Evolutionary conservation across 64 coral and sea anemone species (phyloP).

Genomic region (Actinia equina): DNA sequence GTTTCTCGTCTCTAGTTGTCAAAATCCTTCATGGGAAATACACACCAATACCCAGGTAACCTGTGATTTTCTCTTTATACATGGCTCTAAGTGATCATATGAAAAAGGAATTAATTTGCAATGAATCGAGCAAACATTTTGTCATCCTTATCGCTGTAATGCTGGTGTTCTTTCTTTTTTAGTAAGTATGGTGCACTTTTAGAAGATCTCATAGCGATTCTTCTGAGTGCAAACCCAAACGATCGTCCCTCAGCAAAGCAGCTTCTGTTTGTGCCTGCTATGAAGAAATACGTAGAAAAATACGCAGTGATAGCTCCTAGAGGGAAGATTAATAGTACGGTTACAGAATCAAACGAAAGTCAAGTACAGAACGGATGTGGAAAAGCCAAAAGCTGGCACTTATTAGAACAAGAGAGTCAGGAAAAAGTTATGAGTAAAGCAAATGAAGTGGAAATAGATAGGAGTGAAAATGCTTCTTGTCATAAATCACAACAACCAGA

Average conservation of each 20-base stretch:
- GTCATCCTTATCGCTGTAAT: too few relatives aligned
- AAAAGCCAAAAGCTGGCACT: background rate
- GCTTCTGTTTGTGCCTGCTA: constrained; percentile 74
- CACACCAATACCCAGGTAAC: constrained; percentile 74
- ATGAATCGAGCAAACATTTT: too few relatives aligned
- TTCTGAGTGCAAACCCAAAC: constrained; percentile 66
- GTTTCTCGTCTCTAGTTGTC: constrained; percentile 82
- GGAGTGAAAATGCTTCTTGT: background rate
- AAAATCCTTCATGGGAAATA: constrained; percentile 84
- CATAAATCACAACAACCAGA: too few relatives aligned
- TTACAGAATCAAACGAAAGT: background rate
- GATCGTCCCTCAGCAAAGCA: constrained; percentile 92
- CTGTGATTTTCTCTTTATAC: too few relatives aligned
- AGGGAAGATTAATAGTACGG: background rate
- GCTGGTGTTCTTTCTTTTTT: too few relatives aligned
- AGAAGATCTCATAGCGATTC: constrained; percentile 77
- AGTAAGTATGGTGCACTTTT: constrained; percentile 83
- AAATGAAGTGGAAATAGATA: background rate
- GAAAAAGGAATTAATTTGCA: too few relatives aligned
- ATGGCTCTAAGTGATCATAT: too few relatives aligned
- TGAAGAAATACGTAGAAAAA: constrained; percentile 75
- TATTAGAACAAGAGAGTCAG: background rate
- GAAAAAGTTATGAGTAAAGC: background rate
- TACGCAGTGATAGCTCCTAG: constrained; percentile 47
- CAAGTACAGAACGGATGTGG: background rate